Evolutionary conservation across 1,140 invertebrate species (phyloP), one percentile per base, ranked within the genome.

Genomic region (Notospermus geniculatus): DNA sequence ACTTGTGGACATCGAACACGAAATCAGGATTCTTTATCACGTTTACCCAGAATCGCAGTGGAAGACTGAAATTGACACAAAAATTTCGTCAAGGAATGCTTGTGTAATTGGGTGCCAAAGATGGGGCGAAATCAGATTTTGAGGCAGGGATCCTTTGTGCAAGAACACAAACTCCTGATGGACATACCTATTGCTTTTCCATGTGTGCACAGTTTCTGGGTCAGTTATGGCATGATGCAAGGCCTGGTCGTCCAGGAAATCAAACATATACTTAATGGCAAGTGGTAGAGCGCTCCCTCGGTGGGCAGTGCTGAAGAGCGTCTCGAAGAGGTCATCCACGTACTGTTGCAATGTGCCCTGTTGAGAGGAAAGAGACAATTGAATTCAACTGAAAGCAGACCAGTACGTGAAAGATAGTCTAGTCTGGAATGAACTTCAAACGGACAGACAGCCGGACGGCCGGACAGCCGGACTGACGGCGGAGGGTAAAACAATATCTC

Each of bases 1-100:
- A 98, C 83, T 99, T 99, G 83, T 97, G 92, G 70, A 99, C 96
- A 80, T 99, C 96, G 84, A 99, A 99, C 39, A 99, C 94, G 85
- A 99, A 99, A 82, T 99, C 97, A n/a, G 97, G 97, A 87, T 99
- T 99, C 83, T 99, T 99, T 66, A 99, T 98, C 50, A 99, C 87
- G 84, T 99, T 99, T 25, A 99, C 97, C 97, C 97, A 99, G 85
- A 99, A 99, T 57, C 89, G 75, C 30, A 90, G 75, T 22, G 89
- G 88, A 64, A 90, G 80, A 72, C 88, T 87, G 74, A 58, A 77
- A 81, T 69, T 57, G 62, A 68, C 62, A 57, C n/a, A 1, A 36
- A 54, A 39, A 53, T 53, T 36, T 36, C 15, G 4, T 36, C 15
- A 36, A 36, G 32, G 15, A 36, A 15, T 4, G 32, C 32, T 36